phyloP scores from a whole-genome alignment of 2,888 invertebrate species.

The Bombyx huttoni region DNA sequence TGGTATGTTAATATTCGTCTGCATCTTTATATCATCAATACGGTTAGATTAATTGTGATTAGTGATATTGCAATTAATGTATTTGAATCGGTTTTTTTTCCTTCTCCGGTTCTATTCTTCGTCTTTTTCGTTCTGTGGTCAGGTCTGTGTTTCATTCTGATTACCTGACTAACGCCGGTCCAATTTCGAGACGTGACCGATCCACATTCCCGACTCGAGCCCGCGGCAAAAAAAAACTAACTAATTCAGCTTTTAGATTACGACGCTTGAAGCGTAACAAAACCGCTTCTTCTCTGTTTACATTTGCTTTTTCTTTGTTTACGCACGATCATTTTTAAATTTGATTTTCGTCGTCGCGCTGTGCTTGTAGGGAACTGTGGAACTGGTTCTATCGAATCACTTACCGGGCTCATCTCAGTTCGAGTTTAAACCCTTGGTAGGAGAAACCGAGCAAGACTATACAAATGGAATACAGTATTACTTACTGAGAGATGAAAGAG shows the following conservation, averaged over 20 bases:
- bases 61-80: neutral
- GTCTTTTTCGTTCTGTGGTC: neutral
- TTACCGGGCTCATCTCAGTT: no score
- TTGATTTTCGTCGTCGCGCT: constrained; percentile 22
- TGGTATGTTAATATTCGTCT: neutral
- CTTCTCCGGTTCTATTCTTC: constrained; percentile 5
- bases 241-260: constrained; percentile 60
- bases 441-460: no score
- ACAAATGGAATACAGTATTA: no score
- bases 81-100: neutral
- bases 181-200: constrained; percentile 39
- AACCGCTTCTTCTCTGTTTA: constrained; percentile 50
- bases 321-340: constrained; percentile 54
- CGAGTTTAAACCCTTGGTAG: no score
- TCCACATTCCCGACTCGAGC: constrained; percentile 27
- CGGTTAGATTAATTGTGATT: neutral
- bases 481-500: no score
- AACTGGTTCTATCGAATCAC: no score
- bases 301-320: constrained; percentile 48
- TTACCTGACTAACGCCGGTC: constrained; percentile 6
- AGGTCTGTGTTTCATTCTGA: constrained; percentile 7
- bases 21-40: constrained; percentile 1
- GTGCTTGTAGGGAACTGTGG: no score
- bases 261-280: constrained; percentile 40
- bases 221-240: constrained; percentile 62